These are phyloP conservation scores for Gorilla gorilla DNA, from an alignment of 2,113 vertebrate species.

Conservation along the genomic window DNA sequence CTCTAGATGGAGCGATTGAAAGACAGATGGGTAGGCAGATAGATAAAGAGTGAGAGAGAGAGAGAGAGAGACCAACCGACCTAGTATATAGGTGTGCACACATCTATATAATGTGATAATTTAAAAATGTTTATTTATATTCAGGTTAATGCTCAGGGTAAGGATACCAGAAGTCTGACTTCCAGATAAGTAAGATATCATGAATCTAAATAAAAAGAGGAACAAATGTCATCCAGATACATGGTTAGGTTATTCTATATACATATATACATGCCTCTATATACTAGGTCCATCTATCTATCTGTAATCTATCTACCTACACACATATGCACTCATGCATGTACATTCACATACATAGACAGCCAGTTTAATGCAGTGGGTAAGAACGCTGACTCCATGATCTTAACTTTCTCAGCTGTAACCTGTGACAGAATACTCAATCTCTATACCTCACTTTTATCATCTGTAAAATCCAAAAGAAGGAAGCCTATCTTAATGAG, in stretches of 20 bases:
- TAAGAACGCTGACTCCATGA: not conserved
- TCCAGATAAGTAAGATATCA: not conserved
- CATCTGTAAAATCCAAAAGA: not conserved
- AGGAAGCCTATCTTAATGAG: not conserved
- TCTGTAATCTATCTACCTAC: not conserved
- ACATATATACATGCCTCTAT: not conserved
- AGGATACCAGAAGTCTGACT: not conserved
- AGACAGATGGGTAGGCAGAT: not conserved
- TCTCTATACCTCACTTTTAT: not conserved
- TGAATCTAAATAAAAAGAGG: not conserved
- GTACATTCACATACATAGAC: not conserved
- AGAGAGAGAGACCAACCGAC: fast-evolving
- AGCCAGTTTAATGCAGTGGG: not conserved
- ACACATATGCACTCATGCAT: not conserved
- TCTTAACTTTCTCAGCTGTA: not conserved
- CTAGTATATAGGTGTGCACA: not conserved
- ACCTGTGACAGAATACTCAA: not conserved
- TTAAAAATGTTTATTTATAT: not conserved
- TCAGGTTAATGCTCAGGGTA: not conserved
- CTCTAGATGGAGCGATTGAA: not conserved
- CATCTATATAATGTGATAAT: too few relatives aligned
- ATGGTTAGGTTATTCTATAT: not conserved
- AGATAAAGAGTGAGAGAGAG: too few relatives aligned
- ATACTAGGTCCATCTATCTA: too few relatives aligned
- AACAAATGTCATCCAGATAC: not conserved